Base-by-base conservation (phyloP, 1,140 invertebrate species). In the Akabosia matsudoensis region DNA sequence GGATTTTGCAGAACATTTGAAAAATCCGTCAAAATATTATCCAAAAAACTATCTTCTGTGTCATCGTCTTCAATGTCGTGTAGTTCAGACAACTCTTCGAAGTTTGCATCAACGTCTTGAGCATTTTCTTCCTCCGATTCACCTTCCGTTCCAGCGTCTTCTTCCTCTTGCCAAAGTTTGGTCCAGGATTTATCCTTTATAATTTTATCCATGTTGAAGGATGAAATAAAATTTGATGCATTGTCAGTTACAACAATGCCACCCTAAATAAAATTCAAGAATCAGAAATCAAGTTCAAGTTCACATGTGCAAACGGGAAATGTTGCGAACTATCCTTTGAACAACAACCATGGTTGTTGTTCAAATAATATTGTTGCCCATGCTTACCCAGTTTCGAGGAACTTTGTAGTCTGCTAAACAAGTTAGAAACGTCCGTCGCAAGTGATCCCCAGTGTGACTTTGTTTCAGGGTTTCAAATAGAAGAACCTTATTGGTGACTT, bases 311-410 rank as follows among this genome's bases (percentile, higher is more conserved):
- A n/a, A n/a, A n/a, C n/a, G n/a, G n/a, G n/a, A n/a, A n/a, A n/a
- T n/a, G n/a, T n/a, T n/a, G n/a, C n/a, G n/a, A n/a, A n/a, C n/a
- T n/a, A n/a, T n/a, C n/a, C n/a, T n/a, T n/a, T n/a, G n/a, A 56
- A 74, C 56, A 74, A 74, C 73, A 45, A 74, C 51, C 73, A 64
- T 64, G 73, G 51, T 74, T 45, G 73, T 74, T 74, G 73, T 74
- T 34, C 28, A 70, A 70, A 70, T 70, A 10, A 70, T 26, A 30
- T 70, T 70, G 16, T 30, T 22, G 13, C 24, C n/a, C n/a, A n/a
- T 64, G 56, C 4, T 7, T 70, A 70, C 33, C 67, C 33, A 70
- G 31, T 70, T 24, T 4, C 10, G 1, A 13, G 67, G 31, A 26
- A 70, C 33, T 34, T 30, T 3, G 16, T 7, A 70, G 18, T 70